Evolutionary conservation across 2,888 invertebrate genomes (phyloP).

Genomic region (Nemotelus pantherinus): DNA sequence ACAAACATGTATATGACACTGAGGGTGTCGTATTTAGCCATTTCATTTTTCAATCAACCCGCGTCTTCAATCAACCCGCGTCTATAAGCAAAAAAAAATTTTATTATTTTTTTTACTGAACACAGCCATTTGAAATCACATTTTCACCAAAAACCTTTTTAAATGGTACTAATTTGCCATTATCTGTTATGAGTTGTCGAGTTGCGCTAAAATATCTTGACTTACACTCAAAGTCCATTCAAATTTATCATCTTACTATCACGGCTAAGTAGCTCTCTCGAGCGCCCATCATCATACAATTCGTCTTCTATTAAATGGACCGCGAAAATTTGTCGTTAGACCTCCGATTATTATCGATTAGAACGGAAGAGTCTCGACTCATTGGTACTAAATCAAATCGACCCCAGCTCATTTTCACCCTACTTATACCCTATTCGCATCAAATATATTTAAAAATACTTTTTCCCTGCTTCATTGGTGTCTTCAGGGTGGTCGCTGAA

Average conservation of each 20-base stretch:
- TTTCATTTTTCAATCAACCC: no score
- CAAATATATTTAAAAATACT: constrained; percentile 1
- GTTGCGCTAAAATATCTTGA: not conserved
- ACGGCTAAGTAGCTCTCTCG: not conserved
- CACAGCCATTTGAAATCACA: no score
- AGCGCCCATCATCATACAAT: not conserved
- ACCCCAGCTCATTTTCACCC: not conserved
- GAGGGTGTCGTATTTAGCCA: no score
- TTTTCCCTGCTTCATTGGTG: not conserved
- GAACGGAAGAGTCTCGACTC: not conserved
- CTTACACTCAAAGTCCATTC: constrained; percentile 1
- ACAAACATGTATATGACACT: no score
- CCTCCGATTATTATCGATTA: constrained; percentile 16
- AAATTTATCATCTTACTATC: not conserved
- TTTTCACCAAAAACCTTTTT: no score
- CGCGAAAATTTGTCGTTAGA: constrained; percentile 18
- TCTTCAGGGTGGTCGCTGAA: not conserved
- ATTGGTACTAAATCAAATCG: no score
- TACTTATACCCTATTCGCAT: not conserved
- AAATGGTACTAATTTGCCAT: no score
- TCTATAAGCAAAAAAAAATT: no score
- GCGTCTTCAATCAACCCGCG: no score
- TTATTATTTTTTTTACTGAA: no score
- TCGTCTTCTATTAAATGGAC: constrained; percentile 21
- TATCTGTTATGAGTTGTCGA: no score